These are phyloP conservation scores for Lobophora halterata DNA, from an alignment of 2,888 invertebrate species.

Conservation along the genomic window DNA sequence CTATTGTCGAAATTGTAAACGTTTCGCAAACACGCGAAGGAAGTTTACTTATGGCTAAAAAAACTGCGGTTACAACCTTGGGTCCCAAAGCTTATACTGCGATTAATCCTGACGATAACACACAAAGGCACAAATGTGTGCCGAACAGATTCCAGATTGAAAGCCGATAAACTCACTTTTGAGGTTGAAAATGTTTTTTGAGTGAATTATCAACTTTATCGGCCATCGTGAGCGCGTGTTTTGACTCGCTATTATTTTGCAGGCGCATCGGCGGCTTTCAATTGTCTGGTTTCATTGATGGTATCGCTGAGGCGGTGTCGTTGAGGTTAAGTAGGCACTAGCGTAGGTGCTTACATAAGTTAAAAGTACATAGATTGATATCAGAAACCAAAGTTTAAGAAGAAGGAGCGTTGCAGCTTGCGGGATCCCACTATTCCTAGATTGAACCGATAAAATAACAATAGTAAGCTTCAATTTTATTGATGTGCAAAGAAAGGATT, in stretches of 20 bases:
- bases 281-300: conserved; percentile 54
- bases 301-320: conserved; percentile 41
- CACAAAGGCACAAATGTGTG: conserved; percentile 74
- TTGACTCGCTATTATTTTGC: conserved; percentile 64
- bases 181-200: conserved; percentile 63
- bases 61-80: conserved; percentile 58
- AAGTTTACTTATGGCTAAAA: conserved; percentile 55
- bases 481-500: too few species aligned
- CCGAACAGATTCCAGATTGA: conserved; percentile 74
- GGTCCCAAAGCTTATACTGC: conserved; percentile 58
- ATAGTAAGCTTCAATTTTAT: too few species aligned
- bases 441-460: too few species aligned
- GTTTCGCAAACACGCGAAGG: conserved; percentile 45
- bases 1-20: conserved; percentile 20
- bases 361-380: conserved; percentile 13
- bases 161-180: conserved; percentile 73
- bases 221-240: conserved; percentile 66
- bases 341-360: conserved; percentile 32
- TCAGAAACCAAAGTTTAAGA: background rate
- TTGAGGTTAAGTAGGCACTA: conserved; percentile 46
- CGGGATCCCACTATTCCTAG: too few species aligned
- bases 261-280: conserved; percentile 46
- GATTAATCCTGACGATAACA: conserved; percentile 72
- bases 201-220: conserved; percentile 60
- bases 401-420: background rate